phyloP scores from a whole-genome alignment of 2,888 invertebrate genomes.

The Luffia ferchaultella region DNA sequence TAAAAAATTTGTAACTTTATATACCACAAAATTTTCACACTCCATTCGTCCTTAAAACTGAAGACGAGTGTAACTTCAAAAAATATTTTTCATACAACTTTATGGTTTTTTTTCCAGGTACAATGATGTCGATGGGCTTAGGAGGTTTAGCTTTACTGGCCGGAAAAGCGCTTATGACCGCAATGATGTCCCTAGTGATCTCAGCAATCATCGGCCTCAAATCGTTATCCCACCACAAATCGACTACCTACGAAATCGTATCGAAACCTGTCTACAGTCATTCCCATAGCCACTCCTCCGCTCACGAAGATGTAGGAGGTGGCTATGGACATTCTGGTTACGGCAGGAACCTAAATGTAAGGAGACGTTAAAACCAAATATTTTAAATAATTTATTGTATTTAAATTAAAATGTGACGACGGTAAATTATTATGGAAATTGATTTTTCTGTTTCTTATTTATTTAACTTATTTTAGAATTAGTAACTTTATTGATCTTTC shows the following conservation, averaged over 20 bases:
- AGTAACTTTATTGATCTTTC: too few species aligned
- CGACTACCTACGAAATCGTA: constrained; percentile 85
- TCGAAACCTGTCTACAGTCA: constrained; percentile 82
- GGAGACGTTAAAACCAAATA: constrained; percentile 24
- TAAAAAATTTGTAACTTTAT: too few species aligned
- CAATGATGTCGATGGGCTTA: constrained; percentile 75
- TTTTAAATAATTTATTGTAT: background rate
- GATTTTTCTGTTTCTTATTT: background rate
- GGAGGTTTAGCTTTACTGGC: constrained; percentile 81
- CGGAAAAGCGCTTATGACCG: constrained; percentile 85
- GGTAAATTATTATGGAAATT: background rate
- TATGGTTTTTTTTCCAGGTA: constrained; percentile 58
- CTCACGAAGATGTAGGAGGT: constrained; percentile 65
- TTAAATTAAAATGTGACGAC: background rate
- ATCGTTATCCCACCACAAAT: constrained; percentile 70
- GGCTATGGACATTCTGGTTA: constrained; percentile 63
- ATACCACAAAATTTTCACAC: too few species aligned
- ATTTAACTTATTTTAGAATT: constrained; percentile 7
- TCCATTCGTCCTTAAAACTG: too few species aligned
- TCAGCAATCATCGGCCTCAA: constrained; percentile 82
- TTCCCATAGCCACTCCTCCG: constrained; percentile 66
- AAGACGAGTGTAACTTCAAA: too few species aligned
- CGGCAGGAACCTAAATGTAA: constrained; percentile 42
- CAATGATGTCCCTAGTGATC: constrained; percentile 79
- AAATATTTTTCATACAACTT: too few species aligned